Evolutionary conservation across 2,888 invertebrate species (phyloP).

Genomic region (Oscheius sp.): DNA sequence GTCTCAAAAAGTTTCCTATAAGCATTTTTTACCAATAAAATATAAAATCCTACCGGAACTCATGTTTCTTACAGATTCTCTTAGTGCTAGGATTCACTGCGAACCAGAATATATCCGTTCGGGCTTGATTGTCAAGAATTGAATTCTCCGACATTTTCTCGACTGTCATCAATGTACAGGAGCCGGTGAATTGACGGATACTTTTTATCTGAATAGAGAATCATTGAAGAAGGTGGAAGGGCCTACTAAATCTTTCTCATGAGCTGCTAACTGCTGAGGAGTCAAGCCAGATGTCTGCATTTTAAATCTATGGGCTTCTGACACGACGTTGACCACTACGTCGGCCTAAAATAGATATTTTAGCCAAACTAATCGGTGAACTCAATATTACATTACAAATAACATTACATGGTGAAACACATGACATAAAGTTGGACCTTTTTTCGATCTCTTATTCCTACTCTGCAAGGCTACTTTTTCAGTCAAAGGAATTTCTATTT

Average conservation of each 20-base stretch:
- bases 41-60: conserved; percentile 40
- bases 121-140: conserved; percentile 45
- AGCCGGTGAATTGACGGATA: conserved; percentile 63
- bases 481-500: background rate
- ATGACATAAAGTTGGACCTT: too few species aligned
- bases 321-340: conserved; percentile 62
- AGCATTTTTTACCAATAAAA: background rate
- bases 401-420: too few species aligned
- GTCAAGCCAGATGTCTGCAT: conserved; percentile 60
- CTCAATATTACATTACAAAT: too few species aligned
- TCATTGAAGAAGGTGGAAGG: background rate
- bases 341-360: conserved; percentile 38
- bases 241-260: conserved; percentile 54
- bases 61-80: conserved; percentile 66
- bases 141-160: conserved; percentile 62
- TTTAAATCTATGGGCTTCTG: conserved; percentile 62
- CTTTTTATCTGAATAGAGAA: conserved; percentile 41
- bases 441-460: too few species aligned
- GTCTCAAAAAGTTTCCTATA: conserved; percentile 61
- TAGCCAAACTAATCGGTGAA: background rate
- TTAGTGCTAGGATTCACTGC: conserved; percentile 65
- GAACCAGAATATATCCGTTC: conserved; percentile 66
- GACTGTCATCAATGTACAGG: conserved; percentile 61
- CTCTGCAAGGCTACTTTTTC: too few species aligned
- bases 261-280: conserved; percentile 59